Conservation (phyloP, 2,113 vertebrate species). For the Pseudois nayaur region DNA sequence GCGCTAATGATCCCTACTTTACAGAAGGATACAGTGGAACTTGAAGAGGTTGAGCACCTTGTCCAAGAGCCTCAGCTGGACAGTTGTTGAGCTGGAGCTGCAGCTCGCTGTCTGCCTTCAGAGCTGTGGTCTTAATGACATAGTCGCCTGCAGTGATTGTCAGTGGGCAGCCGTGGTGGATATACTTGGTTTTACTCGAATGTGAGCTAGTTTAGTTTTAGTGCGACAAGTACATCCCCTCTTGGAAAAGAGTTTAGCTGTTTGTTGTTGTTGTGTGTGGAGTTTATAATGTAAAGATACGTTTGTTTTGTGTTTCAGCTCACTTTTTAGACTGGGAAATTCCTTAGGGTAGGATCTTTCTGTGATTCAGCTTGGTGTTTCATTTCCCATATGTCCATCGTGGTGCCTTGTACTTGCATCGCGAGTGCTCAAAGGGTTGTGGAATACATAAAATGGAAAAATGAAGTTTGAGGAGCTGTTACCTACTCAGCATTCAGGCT, state of each 20-base stretch:
- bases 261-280: neutral
- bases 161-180: neutral
- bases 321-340: neutral
- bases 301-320: neutral
- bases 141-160: neutral
- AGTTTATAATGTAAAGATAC: neutral
- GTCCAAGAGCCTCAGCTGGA: neutral
- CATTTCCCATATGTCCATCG: neutral
- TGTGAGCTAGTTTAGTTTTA: neutral
- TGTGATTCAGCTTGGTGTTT: neutral
- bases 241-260: neutral
- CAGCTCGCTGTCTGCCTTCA: neutral
- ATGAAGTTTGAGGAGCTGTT: neutral
- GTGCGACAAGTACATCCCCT: neutral
- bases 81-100: neutral
- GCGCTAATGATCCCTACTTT: neutral
- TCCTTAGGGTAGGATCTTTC: neutral
- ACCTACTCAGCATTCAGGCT: neutral
- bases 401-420: accelerated
- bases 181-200: neutral
- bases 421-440: neutral
- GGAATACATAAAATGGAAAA: neutral
- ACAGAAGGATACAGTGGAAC: neutral
- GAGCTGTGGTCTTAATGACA: neutral
- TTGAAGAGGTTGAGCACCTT: neutral